A percentile compares a stretch with the other conserved stretches of the same genome.
Evolutionary conservation across 2,888 invertebrate genomes (phyloP).

Genomic region (Nephrotoma guestfalica): DNA sequence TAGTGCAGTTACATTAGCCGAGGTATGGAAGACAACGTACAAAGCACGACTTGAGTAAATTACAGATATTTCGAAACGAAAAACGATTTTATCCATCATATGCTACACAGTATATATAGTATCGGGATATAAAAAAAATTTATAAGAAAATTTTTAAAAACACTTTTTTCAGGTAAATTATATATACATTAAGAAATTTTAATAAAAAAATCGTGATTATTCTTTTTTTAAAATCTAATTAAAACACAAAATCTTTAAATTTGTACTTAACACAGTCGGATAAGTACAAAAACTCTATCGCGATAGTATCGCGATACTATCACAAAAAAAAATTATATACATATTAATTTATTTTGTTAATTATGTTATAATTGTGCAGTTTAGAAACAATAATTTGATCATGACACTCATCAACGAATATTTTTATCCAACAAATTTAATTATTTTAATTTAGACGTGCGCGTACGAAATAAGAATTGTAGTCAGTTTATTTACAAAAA

Average conservation of each 20-base stretch:
- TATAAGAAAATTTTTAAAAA: not conserved
- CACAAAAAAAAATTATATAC: not conserved
- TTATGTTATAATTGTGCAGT: not conserved
- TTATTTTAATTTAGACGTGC: not conserved
- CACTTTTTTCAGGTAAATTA: not conserved
- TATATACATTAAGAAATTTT: not conserved
- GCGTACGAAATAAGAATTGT: not conserved
- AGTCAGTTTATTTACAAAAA: not conserved
- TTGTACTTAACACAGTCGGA: not conserved
- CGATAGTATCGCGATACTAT: not conserved
- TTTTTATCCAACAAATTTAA: not conserved
- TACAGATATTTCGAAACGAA: not conserved
- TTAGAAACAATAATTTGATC: not conserved
- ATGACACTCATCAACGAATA: not conserved
- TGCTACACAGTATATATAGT: not conserved
- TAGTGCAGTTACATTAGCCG: conserved; percentile 85
- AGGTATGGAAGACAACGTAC: conserved; percentile 93
- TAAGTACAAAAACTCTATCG: not conserved
- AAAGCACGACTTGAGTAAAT: conserved; percentile 76
- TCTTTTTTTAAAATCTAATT: not conserved
- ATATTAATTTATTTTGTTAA: not conserved
- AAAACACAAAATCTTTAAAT: not conserved
- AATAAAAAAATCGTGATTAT: not conserved
- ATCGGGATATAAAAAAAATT: not conserved
- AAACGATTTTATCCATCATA: not conserved